Percentiles rank a stretch among this genome's conserved stretches.
Conservation (phyloP, 2,888 invertebrate genomes). For the Trachelus troglodyta region DNA sequence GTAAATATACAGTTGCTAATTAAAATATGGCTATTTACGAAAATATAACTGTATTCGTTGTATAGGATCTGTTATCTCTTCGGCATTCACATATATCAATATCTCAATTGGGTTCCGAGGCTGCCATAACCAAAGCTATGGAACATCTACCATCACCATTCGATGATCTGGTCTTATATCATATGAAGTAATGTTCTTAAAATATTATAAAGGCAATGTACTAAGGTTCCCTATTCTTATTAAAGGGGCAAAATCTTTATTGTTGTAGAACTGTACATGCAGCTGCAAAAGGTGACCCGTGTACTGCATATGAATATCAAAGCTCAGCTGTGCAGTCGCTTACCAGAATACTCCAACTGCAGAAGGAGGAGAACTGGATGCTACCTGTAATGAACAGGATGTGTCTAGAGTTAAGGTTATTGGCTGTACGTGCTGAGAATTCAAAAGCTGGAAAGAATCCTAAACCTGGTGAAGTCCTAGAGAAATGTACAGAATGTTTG, state of each 20-base stretch:
- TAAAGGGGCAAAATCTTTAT: slow-evolving; percentile 6
- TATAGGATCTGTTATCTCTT: slow-evolving; percentile 55
- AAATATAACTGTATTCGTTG: neutral
- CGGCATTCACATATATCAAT: slow-evolving; percentile 49
- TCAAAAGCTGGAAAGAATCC: slow-evolving; percentile 64
- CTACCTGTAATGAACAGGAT: slow-evolving; percentile 92
- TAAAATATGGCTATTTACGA: neutral
- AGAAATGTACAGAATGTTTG: slow-evolving; percentile 93
- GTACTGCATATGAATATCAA: slow-evolving; percentile 81
- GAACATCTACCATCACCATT: slow-evolving; percentile 55
- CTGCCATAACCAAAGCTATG: slow-evolving; percentile 52
- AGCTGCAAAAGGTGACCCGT: slow-evolving; percentile 66
- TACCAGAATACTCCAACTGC: slow-evolving; percentile 83
- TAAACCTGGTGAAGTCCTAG: slow-evolving; percentile 79
- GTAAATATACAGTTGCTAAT: slow-evolving; percentile 39
- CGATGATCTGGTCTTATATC: slow-evolving; percentile 56
- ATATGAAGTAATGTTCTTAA: slow-evolving; percentile 51
- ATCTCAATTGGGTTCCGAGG: slow-evolving; percentile 50
- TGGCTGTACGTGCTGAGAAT: slow-evolving; percentile 84
- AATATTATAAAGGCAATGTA: neutral
- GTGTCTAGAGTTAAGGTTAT: slow-evolving; percentile 88
- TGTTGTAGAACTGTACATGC: slow-evolving; percentile 68
- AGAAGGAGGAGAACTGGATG: slow-evolving; percentile 97
- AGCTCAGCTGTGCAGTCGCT: slow-evolving; percentile 81
- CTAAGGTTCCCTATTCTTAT: neutral